Percentiles rank a stretch among this genome's conserved stretches.
Conservation (phyloP, 2,888 invertebrate species). For the Eupithecia inturbata region DNA sequence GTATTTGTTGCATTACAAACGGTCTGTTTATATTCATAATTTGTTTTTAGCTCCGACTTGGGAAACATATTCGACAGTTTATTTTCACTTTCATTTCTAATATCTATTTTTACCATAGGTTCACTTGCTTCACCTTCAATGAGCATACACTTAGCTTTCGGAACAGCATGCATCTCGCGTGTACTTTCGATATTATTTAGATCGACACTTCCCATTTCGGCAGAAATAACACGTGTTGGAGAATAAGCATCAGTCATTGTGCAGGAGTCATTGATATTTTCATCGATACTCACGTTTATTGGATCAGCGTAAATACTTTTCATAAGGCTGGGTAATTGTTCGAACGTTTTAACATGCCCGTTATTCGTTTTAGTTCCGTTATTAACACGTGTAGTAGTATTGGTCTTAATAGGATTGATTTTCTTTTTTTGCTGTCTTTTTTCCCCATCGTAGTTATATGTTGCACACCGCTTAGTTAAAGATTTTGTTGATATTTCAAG, state of each 20-base stretch:
- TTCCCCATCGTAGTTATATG: conserved; percentile 41
- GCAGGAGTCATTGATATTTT: conserved; percentile 37
- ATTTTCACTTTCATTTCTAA: conserved; percentile 40
- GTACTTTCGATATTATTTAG: neutral
- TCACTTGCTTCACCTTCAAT: conserved; percentile 41
- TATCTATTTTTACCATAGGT: conserved; percentile 46
- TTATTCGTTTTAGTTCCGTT: conserved; percentile 26
- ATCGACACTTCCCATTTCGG: neutral
- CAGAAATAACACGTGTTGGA: conserved; percentile 7
- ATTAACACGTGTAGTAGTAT: neutral
- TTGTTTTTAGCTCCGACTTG: conserved; percentile 10
- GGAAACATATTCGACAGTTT: conserved; percentile 32
- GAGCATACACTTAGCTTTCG: conserved; percentile 5
- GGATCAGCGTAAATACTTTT: conserved; percentile 57
- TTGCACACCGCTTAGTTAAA: conserved; percentile 55
- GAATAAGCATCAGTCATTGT: conserved; percentile 54
- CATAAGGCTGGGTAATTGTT: conserved; percentile 56
- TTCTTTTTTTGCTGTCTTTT: conserved; percentile 34
- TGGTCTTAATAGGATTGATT: conserved; percentile 3
- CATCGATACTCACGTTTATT: conserved; percentile 47
- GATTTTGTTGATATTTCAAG: conserved; percentile 62
- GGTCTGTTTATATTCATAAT: conserved; percentile 6
- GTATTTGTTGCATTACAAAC: conserved; percentile 20
- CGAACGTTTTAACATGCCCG: conserved; percentile 21
- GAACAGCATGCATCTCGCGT: neutral